Conservation (phyloP, 2,888 invertebrate species). For the Clepsis dumicolana region DNA sequence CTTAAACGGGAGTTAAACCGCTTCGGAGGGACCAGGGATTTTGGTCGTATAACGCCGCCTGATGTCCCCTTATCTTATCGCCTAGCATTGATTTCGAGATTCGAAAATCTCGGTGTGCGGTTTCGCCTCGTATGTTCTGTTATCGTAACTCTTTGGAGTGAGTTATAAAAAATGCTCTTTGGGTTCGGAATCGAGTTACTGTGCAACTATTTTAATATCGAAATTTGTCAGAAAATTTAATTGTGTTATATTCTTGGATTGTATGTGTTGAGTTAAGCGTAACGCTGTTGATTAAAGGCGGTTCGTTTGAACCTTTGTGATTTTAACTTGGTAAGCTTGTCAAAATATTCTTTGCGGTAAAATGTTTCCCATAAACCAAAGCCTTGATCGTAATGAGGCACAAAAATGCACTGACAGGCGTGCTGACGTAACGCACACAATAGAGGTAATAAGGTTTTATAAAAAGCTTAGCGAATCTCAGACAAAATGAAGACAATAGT, state of each 20-base stretch:
- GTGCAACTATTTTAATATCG: not conserved
- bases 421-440: conserved; percentile 37
- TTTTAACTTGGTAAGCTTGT: not conserved
- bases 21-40: conserved; percentile 49
- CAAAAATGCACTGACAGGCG: conserved; percentile 42
- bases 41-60: conserved; percentile 57
- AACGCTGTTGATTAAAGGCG: conserved; percentile 1
- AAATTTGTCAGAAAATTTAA: not conserved
- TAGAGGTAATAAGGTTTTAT: conserved; percentile 41
- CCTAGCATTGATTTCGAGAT: conserved; percentile 80
- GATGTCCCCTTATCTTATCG: conserved; percentile 78
- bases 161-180: conserved; percentile 29
- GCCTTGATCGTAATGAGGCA: conserved; percentile 35
- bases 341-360: conserved; percentile 14
- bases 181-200: conserved; percentile 22
- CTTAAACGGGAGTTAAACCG: not conserved
- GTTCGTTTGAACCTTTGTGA: not conserved
- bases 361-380: conserved; percentile 28
- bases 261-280: not conserved
- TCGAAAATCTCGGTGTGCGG: conserved; percentile 78
- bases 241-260: not conserved
- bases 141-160: conserved; percentile 39
- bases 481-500: conserved; percentile 42
- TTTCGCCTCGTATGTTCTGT: conserved; percentile 59
- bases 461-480: conserved; percentile 42